Evolutionary conservation across 2,797 vertebrate species (phyloP), one percentile per base, ranked within the genome.

Genomic region (Amphiprion clarkii): DNA sequence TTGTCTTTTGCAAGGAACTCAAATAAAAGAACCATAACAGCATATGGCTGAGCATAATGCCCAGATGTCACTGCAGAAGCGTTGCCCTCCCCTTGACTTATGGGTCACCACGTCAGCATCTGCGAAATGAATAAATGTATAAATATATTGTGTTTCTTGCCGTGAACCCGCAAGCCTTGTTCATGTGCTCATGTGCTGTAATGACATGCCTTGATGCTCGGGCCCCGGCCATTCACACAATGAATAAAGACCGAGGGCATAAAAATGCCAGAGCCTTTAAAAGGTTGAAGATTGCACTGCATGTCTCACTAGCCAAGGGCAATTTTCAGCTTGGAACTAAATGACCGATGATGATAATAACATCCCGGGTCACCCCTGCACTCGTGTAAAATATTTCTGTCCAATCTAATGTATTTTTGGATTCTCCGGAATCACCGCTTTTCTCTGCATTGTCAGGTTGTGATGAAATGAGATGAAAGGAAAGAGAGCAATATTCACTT

Each of bases 271-370:
- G 52, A 72, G 69, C 81, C 60, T 77, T 82, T 76, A 81, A 87
- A 79, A 81, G 74, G 76, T 40, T 81, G 70, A 74, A 86, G 71
- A 85, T 74, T 79, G 79, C 76, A 74, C 78, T 68, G 77, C 74
- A 56, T 76, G 80, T 88, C 74, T 89, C 66, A 68, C 33, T 75
- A 42, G 74, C 89, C 88, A 75, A 77, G 82, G 89, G 89, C 78
- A 61, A 70, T 84, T 84, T 84, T 82, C 76, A 71, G 69, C 56
- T 65, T 83, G 60, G 79, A 83, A 79, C 74, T 71, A 85, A 89
- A 88, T 88, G 85, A 92, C 81, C 83, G 82, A 89, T 88, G 88
- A 74, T 78, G 78, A 90, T 91, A 76, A 92, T 88, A 87, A 88
- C 74, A 68, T 78, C 39, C 17, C n/a, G 4, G 79, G 79, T 88